These are phyloP conservation scores for Oligia latruncula DNA, from an alignment of 2,888 invertebrate species.

Conservation along the genomic window DNA sequence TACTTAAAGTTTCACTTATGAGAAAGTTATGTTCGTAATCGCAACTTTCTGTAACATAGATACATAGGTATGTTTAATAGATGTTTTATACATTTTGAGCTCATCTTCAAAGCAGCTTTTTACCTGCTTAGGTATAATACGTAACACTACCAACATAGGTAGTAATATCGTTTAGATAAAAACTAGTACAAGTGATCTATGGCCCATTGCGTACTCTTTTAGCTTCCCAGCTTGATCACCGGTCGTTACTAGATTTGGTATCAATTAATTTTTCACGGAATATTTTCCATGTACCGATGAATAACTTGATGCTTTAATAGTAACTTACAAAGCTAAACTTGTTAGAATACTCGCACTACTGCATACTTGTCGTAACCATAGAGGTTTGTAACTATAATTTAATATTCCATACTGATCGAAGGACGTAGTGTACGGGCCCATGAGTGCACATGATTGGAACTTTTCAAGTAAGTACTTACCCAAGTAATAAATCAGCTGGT, in stretches of 20 bases:
- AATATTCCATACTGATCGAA: slow-evolving; percentile 29
- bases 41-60: slow-evolving; percentile 14
- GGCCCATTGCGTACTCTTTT: slow-evolving; percentile 42
- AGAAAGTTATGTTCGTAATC: slow-evolving; percentile 21
- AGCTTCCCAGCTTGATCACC: slow-evolving; percentile 43
- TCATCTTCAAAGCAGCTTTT: slow-evolving; percentile 17
- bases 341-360: slow-evolving; percentile 33
- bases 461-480: neutral
- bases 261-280: slow-evolving; percentile 71
- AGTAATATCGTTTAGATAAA: slow-evolving; percentile 50
- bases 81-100: slow-evolving; percentile 18
- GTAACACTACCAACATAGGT: slow-evolving; percentile 21
- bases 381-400: slow-evolving; percentile 24
- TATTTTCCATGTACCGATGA: slow-evolving; percentile 46
- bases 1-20: slow-evolving; percentile 38
- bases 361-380: slow-evolving; percentile 18
- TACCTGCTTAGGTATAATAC: neutral
- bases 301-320: slow-evolving; percentile 58
- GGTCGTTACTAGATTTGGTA: slow-evolving; percentile 64
- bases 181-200: slow-evolving; percentile 54
- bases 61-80: neutral
- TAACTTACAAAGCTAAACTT: slow-evolving; percentile 51
- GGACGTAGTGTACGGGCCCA: neutral
- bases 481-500: neutral
- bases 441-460: neutral